Evolutionary conservation across 1,140 invertebrate species (phyloP), one percentile per base, ranked within the genome.

Genomic region (Drosophila pectinifera): DNA sequence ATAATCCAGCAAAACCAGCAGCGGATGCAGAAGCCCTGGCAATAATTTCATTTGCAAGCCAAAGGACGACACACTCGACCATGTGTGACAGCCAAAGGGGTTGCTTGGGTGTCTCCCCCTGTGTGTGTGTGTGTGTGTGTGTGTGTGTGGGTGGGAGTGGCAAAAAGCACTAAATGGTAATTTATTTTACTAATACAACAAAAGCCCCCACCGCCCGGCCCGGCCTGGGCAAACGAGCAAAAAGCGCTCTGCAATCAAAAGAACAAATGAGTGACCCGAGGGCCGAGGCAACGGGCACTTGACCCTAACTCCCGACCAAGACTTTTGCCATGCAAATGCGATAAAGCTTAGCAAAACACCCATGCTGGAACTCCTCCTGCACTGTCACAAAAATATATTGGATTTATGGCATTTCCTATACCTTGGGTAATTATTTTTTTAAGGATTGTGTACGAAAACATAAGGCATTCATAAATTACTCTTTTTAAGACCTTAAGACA

Each of bases 171-270:
- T 89, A 89, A 89, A 89, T 90, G 85, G 84, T 89, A 89, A 89
- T 89, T 89, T 89, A 89, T 89, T 89, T 89, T 89, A 84, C 85
- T 90, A 89, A 89, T 90, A 89, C 84, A 90, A 88, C 85, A 88
- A 88, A 80, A 80, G 73, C 62, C 53, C 65, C 63, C 46, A 56
- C 8, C 28, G 28, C 18, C 48, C 48, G 46, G 13, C 46, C 18
- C 49, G 31, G 20, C 31, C 49, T 31, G 7, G 31, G 7, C 49
- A 36, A 75, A 61, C 78, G 61, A 64, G 80, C 68, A 74, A 84
- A 84, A 90, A 84, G 31, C 77, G 73, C 64, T 84, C 82, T 80
- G 84, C 84, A 89, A 89, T 90, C 84, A 89, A 90, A 88, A 80
- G 84, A 90, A 90, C 84, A 89, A 89, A 90, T 89, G 84, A 89